phyloP scores from a whole-genome alignment of 2,113 vertebrate genomes.

The Lepisosteus osseus region DNA sequence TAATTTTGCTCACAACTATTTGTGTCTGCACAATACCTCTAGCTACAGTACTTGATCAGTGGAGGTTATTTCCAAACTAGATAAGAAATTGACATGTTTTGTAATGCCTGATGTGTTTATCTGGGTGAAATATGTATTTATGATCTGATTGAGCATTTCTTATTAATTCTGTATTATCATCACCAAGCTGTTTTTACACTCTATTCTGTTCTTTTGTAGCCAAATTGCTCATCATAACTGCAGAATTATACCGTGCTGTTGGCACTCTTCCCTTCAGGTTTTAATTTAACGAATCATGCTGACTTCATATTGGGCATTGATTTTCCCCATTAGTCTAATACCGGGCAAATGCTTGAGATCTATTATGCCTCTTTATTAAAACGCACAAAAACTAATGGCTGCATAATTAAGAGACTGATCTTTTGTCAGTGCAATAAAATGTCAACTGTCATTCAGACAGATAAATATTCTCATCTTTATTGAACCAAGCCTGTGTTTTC shows the following conservation, averaged over 20 bases:
- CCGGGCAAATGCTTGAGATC: slow-evolving; percentile 40
- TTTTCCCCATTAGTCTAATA: slow-evolving; percentile 42
- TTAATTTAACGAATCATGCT: slow-evolving; percentile 47
- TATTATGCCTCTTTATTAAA: slow-evolving; percentile 66
- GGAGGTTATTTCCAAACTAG: too few species aligned
- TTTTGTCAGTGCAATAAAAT: slow-evolving; percentile 61
- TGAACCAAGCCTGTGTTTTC: slow-evolving; percentile 60
- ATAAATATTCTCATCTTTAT: slow-evolving; percentile 67
- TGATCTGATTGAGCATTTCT: neutral
- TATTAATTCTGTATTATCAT: neutral
- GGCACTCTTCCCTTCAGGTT: slow-evolving; percentile 33
- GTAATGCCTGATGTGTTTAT: too few species aligned
- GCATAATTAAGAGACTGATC: slow-evolving; percentile 56
- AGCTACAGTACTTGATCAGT: too few species aligned
- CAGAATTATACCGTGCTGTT: neutral
- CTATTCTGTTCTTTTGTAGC: neutral
- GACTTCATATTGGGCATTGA: slow-evolving; percentile 46
- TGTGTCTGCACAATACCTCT: too few species aligned
- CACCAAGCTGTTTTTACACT: neutral
- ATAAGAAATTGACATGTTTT: too few species aligned
- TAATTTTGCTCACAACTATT: too few species aligned
- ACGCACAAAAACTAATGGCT: slow-evolving; percentile 47
- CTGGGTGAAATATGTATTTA: too few species aligned
- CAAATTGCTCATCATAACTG: neutral
- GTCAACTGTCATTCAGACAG: slow-evolving; percentile 53